Base-by-base conservation (phyloP, 2,113 vertebrate species). In the Ammodytes dubius region DNA sequence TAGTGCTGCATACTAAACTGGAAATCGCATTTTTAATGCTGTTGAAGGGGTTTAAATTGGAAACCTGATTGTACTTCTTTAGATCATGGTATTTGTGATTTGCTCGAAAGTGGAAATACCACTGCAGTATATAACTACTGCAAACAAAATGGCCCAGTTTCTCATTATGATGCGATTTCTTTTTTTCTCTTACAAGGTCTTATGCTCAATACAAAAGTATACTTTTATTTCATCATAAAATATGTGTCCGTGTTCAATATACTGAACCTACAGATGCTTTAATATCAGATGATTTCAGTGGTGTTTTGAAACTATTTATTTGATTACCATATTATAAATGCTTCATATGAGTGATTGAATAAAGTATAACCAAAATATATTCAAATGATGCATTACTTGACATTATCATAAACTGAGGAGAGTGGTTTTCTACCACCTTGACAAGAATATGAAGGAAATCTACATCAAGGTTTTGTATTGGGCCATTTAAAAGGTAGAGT, bases 1-100 rank as follows among this genome's bases (percentile, higher is more conserved):
- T 47, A 80, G 81, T 11, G 27, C 70, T 37, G 79, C 77, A 83
- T 79, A 81, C 73, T 84, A 86, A 89, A 87, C 60, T 2, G 39
- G 54, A 50, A 77, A 74, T 71, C 72, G 42, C 74, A 86, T 83
- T 86, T 86, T 74, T 37, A 46, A n/a, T 67, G 57, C 72, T 71
- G 72, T 73, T 60, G 56, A 65, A 47, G 59, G 35, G 56, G 45
- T 79, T 72, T 74, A 76, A 76, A 81, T 82, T 57, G 72, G 61
- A 49, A 60, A 75, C 7, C 66, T 64, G 82, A 75, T 68, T 79
- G 75, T 67, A 46, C 67, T 83, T 15, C 17, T 64, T 76, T 60
- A 64, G 77, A 63, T 83, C 40, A 50, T 52, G 49, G 45, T 63
- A 81, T 83, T 79, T 81, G 82, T 46, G 69, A 83, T 81, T 49